Evolutionary conservation across 2,113 vertebrate genomes (phyloP).

Genomic region (Semnopithecus entellus): DNA sequence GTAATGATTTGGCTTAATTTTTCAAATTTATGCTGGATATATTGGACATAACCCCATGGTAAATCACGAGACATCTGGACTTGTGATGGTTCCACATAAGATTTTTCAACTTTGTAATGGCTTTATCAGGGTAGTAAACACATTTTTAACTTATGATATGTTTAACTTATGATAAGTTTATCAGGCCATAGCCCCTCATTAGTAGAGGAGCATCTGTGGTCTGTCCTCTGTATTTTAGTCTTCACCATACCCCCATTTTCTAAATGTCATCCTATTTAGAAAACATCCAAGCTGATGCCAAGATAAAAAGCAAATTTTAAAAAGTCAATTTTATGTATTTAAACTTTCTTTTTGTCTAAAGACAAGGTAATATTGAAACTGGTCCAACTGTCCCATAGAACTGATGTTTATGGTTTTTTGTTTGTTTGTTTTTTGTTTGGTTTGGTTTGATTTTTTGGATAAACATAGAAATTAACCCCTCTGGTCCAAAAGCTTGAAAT

Average conservation of each 20-base stretch:
- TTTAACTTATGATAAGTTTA: neutral
- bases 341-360: neutral
- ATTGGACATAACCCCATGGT: neutral
- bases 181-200: neutral
- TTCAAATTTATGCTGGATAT: neutral
- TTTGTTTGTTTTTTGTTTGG: too few species aligned
- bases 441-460: too few species aligned
- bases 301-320: neutral
- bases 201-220: neutral
- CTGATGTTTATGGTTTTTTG: too few species aligned
- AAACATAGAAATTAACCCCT: too few species aligned
- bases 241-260: neutral
- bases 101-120: neutral
- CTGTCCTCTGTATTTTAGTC: neutral
- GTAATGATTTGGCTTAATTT: neutral
- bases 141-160: neutral
- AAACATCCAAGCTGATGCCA: neutral
- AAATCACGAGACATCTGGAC: neutral
- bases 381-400: too few species aligned
- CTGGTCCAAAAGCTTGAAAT: too few species aligned
- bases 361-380: neutral
- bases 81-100: neutral
- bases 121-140: neutral
- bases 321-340: neutral
- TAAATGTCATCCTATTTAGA: neutral